Evolutionary conservation across 1,140 invertebrate genomes (phyloP).

Genomic region (Sinonovacula constricta): DNA sequence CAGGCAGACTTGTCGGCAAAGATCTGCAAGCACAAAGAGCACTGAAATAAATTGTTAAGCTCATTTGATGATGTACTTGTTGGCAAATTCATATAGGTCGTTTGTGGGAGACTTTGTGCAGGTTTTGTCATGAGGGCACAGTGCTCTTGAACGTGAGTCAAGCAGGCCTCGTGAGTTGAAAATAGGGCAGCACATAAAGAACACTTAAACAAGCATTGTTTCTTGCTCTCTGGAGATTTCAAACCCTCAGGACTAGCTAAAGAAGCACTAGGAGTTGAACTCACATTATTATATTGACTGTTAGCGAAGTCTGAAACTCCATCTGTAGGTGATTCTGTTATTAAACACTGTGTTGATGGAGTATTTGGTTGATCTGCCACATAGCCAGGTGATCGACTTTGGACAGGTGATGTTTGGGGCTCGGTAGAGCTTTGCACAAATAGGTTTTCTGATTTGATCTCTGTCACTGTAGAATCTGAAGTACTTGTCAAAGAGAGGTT

Average conservation of each 20-base stretch:
- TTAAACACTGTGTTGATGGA: no score
- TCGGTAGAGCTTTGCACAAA: no score
- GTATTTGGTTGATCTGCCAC: no score
- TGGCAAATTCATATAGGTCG: no score
- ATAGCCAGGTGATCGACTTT: no score
- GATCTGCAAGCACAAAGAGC: slow-evolving; percentile 25
- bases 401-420: no score
- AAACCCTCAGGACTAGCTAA: neutral
- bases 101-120: neutral
- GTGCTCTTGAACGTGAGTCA: slow-evolving; percentile 19
- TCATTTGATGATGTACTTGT: neutral
- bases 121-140: neutral
- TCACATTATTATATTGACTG: slow-evolving; percentile 36
- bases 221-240: neutral
- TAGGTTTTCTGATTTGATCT: no score
- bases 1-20: slow-evolving; percentile 21
- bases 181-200: slow-evolving; percentile 29
- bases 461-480: no score
- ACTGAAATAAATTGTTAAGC: slow-evolving; percentile 30
- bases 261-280: neutral
- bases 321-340: no score
- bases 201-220: slow-evolving; percentile 32
- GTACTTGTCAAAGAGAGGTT: no score
- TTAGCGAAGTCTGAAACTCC: no score
- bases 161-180: slow-evolving; percentile 11